Evolutionary conservation across 2,888 invertebrate species (phyloP), one percentile per base, ranked within the genome.

Genomic region (Empis livida): DNA sequence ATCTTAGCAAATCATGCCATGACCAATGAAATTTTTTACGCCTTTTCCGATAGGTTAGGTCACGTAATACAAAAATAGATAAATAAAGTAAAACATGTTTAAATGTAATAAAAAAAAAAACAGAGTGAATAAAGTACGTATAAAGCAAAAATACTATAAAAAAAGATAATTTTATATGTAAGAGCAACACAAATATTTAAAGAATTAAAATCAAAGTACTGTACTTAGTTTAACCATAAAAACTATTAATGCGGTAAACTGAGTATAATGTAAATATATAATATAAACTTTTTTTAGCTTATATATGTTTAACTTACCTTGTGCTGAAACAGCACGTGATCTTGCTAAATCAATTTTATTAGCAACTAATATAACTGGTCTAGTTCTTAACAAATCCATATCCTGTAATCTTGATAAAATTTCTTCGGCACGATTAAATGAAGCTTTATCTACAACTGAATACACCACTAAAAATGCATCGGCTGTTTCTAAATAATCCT

Each of bases 281-380:
- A n/a, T n/a, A n/a, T n/a, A n/a, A n/a, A n/a, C n/a, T n/a, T n/a
- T 38, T 14, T 14, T 2, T 15, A 38, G 9, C 13, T 32, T 32
- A 5, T n/a, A n/a, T n/a, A 13, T 32, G 6, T 20, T 23, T 16
- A 13, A 51, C 61, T 68, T 70, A 94, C 94, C 94, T 78, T 94
- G 92, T 23, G 84, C 80, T 9, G 88, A 85, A 42, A 95, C 88
- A 23, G 86, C 83, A 63, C 93, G 78, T 63, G 90, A 87, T 56
- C 94, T 76, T 31, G 90, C 94, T 61, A 95, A 74, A 71, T 95
- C 94, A 54, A 92, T 88, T 73, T 95, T 95, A 71, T 94, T 95
- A 45, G 83, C 94, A 16, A 92, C 92, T 46, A 95, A 73, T 52
- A 95, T 83, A 39, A 86, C 83, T 0, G 93, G 87, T 56, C 86